phyloP scores from a whole-genome alignment of 2,113 vertebrate genomes.

The Melanotaenia duboulayi region DNA sequence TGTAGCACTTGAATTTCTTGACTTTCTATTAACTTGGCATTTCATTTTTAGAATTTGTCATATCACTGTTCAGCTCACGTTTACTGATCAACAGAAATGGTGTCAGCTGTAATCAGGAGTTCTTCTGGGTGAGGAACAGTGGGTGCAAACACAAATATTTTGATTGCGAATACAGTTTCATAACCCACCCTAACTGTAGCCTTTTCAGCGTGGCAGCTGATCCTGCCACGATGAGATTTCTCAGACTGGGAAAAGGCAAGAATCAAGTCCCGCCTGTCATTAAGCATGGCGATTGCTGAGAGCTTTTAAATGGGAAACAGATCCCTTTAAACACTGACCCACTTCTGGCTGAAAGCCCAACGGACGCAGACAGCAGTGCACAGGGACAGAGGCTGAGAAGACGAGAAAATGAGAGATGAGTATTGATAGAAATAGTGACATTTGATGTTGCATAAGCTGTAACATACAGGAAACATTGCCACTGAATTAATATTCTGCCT shows the following conservation, averaged over 20 bases:
- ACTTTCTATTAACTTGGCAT: no score
- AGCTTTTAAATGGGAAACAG: conserved; percentile 58
- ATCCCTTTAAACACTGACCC: conserved; percentile 71
- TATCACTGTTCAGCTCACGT: no score
- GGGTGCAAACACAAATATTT: background rate
- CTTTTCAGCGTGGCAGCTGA: conserved; percentile 24
- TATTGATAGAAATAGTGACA: conserved; percentile 20
- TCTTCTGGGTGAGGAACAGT: no score
- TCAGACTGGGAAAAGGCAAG: conserved; percentile 30
- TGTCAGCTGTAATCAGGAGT: no score
- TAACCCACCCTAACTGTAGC: conserved; percentile 18
- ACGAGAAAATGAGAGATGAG: conserved; percentile 23
- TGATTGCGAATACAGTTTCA: conserved; percentile 6
- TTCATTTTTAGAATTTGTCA: no score
- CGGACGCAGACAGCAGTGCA: conserved; percentile 34
- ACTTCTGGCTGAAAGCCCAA: conserved; percentile 54
- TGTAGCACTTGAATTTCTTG: no score
- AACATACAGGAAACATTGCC: background rate
- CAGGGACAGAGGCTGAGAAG: conserved; percentile 21
- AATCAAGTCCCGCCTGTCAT: conserved; percentile 61
- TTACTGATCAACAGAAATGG: no score
- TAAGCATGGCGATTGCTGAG: conserved; percentile 49
- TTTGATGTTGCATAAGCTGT: conserved; percentile 8
- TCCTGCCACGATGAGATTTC: conserved; percentile 41
- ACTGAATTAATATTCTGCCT: background rate